Conservation (phyloP, 2,113 vertebrate species). For the Gnathonemus echidnorhynchus region DNA sequence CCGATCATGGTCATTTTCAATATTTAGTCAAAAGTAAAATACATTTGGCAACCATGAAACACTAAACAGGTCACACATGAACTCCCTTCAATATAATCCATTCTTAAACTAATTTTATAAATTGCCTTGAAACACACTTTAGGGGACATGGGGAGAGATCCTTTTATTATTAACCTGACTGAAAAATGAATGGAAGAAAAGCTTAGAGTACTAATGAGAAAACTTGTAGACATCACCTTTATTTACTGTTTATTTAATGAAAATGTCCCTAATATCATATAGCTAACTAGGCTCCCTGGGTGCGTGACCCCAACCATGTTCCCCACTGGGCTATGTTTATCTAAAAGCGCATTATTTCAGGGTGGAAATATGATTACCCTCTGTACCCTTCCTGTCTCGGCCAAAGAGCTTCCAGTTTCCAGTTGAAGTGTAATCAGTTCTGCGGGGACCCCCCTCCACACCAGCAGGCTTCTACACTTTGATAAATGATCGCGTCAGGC, state of each 20-base stretch:
- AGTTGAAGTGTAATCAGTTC: conserved; percentile 81
- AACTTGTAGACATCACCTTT: not conserved
- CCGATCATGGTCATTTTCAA: not conserved
- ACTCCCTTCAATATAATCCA: not conserved
- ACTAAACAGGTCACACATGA: not conserved
- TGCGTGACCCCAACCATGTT: conserved; percentile 63
- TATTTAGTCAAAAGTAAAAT: not conserved
- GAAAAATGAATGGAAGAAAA: not conserved
- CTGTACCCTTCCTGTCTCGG: conserved; percentile 96
- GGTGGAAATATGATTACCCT: conserved; percentile 96
- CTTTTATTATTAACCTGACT: not conserved
- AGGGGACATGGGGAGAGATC: not conserved
- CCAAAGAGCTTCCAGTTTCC: conserved; percentile 91
- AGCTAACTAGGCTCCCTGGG: conserved; percentile 44
- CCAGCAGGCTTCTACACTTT: conserved; percentile 68
- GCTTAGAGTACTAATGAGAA: not conserved
- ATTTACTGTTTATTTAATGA: not conserved
- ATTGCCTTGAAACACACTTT: not conserved
- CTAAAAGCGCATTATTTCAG: conserved; percentile 90
- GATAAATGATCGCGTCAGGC: conserved; percentile 99
- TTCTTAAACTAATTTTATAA: not conserved
- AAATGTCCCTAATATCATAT: not conserved
- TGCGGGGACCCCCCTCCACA: conserved; percentile 80
- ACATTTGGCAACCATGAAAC: not conserved
- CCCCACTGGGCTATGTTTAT: conserved; percentile 85